Conservation (phyloP, 2,888 invertebrate species). For the Pardosa pseudoannulata region DNA sequence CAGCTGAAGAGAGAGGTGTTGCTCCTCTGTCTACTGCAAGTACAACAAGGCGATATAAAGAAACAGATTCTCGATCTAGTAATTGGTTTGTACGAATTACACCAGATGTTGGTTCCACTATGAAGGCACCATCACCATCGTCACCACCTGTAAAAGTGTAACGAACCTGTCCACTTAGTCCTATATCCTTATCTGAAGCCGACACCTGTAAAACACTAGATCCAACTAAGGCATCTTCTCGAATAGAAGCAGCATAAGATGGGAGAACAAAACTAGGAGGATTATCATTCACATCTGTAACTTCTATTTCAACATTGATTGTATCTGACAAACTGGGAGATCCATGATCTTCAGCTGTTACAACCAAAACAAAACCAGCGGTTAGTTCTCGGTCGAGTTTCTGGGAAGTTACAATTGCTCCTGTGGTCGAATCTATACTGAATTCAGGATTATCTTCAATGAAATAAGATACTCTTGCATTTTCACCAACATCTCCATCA, state of each 20-base stretch:
- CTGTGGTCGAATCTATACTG: slow-evolving; percentile 92
- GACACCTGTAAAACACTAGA: slow-evolving; percentile 78
- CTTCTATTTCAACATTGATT: slow-evolving; percentile 95
- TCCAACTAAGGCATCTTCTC: slow-evolving; percentile 91
- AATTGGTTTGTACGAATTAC: slow-evolving; percentile 92
- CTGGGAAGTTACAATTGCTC: slow-evolving; percentile 92
- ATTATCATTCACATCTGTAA: slow-evolving; percentile 97
- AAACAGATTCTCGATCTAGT: slow-evolving; percentile 92
- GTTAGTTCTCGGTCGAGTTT: slow-evolving; percentile 90
- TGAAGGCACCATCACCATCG: slow-evolving; percentile 90
- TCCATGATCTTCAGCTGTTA: slow-evolving; percentile 95
- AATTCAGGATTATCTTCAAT: slow-evolving; percentile 81
- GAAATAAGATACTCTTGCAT: slow-evolving; percentile 83
- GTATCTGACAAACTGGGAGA: slow-evolving; percentile 93
- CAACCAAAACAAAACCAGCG: slow-evolving; percentile 89
- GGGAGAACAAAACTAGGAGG: slow-evolving; percentile 85
- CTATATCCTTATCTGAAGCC: slow-evolving; percentile 90
- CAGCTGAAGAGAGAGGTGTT: slow-evolving; percentile 81
- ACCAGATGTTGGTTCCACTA: slow-evolving; percentile 93
- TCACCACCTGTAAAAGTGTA: slow-evolving; percentile 75
- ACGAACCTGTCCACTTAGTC: slow-evolving; percentile 89
- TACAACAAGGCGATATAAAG: slow-evolving; percentile 89
- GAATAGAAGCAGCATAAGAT: slow-evolving; percentile 86
- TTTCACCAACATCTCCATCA: slow-evolving; percentile 95
- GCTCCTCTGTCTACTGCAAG: slow-evolving; percentile 92